Percentiles rank a stretch among this genome's conserved stretches.
Conservation (phyloP, 2,113 vertebrate species). For the Sebastes schlegelii region DNA sequence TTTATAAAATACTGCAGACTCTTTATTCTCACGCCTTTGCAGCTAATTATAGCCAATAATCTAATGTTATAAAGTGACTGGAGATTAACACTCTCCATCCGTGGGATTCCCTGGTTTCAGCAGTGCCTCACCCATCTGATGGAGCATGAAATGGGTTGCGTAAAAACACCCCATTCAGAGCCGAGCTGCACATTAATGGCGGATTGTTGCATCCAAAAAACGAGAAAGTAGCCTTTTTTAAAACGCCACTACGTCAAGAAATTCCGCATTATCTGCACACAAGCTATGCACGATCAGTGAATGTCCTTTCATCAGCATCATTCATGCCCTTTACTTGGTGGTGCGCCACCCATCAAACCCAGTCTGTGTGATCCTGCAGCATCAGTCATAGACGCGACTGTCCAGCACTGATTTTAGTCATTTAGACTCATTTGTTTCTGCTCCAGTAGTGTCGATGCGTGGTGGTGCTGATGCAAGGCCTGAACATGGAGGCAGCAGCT, state of each 20-base stretch:
- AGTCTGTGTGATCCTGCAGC: background rate
- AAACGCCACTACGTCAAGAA: background rate
- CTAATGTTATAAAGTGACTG: background rate
- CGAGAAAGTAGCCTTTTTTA: constrained; percentile 29
- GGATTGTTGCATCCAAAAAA: constrained; percentile 19
- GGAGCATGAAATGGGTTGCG: constrained; percentile 58
- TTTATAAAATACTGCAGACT: background rate
- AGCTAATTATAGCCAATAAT: constrained; percentile 12
- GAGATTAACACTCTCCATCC: constrained; percentile 1
- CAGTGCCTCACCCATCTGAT: constrained; percentile 75
- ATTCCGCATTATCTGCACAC: constrained; percentile 41
- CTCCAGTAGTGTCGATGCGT: background rate
- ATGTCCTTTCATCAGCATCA: background rate
- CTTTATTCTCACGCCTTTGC: background rate
- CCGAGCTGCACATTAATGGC: constrained; percentile 43
- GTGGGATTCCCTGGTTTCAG: constrained; percentile 50
- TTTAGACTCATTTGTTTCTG: constrained; percentile 7
- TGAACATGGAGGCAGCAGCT: constrained; percentile 37
- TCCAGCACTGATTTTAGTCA: background rate
- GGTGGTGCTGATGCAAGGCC: constrained; percentile 47
- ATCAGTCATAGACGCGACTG: background rate
- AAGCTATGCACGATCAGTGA: background rate
- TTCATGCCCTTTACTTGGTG: constrained; percentile 12
- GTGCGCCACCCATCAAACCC: constrained; percentile 16
- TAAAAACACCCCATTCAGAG: constrained; percentile 44